A percentile compares a stretch with the other conserved stretches of the same genome.
Evolutionary conservation across 2,888 invertebrate genomes (phyloP).

Genomic region (Chouioia cunea): DNA sequence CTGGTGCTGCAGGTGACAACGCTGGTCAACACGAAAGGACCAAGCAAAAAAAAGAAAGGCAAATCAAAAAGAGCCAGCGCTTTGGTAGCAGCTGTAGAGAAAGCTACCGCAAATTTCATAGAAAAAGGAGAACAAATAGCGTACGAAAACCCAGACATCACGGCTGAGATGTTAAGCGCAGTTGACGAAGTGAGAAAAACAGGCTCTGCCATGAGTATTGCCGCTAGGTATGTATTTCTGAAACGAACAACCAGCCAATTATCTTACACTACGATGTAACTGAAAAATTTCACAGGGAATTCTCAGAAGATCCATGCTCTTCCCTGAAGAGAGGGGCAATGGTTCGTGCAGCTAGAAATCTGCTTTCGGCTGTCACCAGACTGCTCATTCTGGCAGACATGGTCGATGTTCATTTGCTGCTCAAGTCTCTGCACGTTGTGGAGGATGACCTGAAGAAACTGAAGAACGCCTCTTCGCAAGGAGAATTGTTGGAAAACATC

Average conservation of each 20-base stretch:
- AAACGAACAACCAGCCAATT: slow-evolving; percentile 3
- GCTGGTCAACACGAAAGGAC: slow-evolving; percentile 94
- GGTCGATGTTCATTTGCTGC: slow-evolving; percentile 95
- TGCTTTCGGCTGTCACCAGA: slow-evolving; percentile 94
- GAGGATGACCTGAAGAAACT: slow-evolving; percentile 93
- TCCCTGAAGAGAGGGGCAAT: slow-evolving; percentile 92
- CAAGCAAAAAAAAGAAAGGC: slow-evolving; percentile 94
- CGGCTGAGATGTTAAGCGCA: slow-evolving; percentile 94
- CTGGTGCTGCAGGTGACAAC: slow-evolving; percentile 97
- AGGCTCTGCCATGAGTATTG: slow-evolving; percentile 73
- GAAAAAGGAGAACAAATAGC: slow-evolving; percentile 96
- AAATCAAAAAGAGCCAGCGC: slow-evolving; percentile 97
- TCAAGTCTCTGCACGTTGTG: slow-evolving; percentile 90
- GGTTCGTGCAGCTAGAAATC: slow-evolving; percentile 93
- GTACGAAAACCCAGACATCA: slow-evolving; percentile 95
- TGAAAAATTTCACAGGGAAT: slow-evolving; percentile 75
- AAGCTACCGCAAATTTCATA: slow-evolving; percentile 96
- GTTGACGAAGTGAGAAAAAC: slow-evolving; percentile 97
- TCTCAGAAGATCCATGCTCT: slow-evolving; percentile 98
- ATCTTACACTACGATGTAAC: not conserved
- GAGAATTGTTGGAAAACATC: slow-evolving; percentile 91
- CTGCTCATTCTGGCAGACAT: slow-evolving; percentile 96
- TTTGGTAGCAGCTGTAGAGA: slow-evolving; percentile 94
- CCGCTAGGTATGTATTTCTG: slow-evolving; percentile 60
- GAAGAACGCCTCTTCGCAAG: slow-evolving; percentile 92